Evolutionary conservation across 2,113 vertebrate species (phyloP).

Genomic region (Silurus asotus): DNA sequence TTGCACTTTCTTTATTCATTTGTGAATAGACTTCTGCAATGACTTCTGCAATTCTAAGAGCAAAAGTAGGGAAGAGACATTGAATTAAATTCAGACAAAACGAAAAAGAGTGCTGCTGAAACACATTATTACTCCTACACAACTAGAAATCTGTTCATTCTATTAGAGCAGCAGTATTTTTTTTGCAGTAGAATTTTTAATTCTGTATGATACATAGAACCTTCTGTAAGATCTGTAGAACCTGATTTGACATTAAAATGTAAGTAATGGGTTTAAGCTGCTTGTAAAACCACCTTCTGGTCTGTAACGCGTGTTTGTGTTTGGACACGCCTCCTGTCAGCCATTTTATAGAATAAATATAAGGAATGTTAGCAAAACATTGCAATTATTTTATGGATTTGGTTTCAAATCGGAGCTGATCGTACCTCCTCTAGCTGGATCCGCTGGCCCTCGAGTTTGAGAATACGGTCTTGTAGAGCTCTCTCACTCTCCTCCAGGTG

Average conservation of each 20-base stretch:
- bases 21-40: not conserved
- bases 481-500: conserved; percentile 80
- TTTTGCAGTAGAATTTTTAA: not conserved
- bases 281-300: not conserved
- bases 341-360: too few relatives aligned
- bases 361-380: not conserved
- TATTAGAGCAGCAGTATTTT: not conserved
- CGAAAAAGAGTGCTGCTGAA: not conserved
- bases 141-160: not conserved
- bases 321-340: too few relatives aligned
- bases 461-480: conserved; percentile 80
- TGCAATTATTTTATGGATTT: not conserved
- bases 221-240: not conserved
- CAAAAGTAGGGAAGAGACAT: not conserved
- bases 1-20: not conserved
- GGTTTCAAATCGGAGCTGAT: not conserved
- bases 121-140: not conserved
- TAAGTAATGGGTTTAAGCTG: not conserved
- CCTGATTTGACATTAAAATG: not conserved
- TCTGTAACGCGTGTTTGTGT: not conserved
- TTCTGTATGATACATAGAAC: not conserved
- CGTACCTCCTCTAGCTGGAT: conserved; percentile 87
- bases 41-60: too few relatives aligned
- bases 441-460: conserved; percentile 80
- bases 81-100: not conserved